Evolutionary conservation across 1,140 invertebrate species (phyloP), one percentile per base, ranked within the genome.

Genomic region (Caenorhabditis tropicalis): DNA sequence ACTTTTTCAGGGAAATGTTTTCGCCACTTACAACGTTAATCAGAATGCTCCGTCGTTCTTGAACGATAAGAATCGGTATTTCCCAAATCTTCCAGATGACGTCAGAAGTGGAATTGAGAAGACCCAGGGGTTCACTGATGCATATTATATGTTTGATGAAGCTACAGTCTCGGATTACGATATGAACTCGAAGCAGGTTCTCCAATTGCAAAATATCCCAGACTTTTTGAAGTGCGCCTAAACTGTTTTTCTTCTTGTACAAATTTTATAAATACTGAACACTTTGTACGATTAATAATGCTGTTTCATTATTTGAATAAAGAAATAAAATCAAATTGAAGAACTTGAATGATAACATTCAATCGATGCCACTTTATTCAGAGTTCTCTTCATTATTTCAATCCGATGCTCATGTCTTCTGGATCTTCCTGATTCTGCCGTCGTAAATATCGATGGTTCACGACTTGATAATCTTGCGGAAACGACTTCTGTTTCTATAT

Each of bases 51-150:
- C 81, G 16, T 82, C 81, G 0, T 53, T 60, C 36, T 16, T 82
- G 0, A 82, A 82, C 58, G 81, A 82, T 16, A 82, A 82, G 36
- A 82, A 82, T 29, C 81, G 81, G 4, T 82, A 60, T 36, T 82
- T 82, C 81, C 81, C 81, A 33, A 82, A 82, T 82, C n/a, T 82
- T n/a, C 81, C 81, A n/a, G 81, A 43, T 4, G 81, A 82, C 31
- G 27, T 58, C 3, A 56, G 48, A 39, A 60, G 51, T 60, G 81
- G 81, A 65, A 82, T 82, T 24, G 51, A 56, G 24, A 82, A 82
- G 27, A 36, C 31, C 21, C 36, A 82, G 27, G 60, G 60, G 16
- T 70, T 36, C 60, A 70, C 60, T 0, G 49, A 60, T 10, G 36
- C 29, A 9, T 82, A 82, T 24, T 82, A 58, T n/a, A 82, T 82